Conservation (phyloP, 2,888 invertebrate genomes). For the Ashinkailepas kermadecensis region DNA sequence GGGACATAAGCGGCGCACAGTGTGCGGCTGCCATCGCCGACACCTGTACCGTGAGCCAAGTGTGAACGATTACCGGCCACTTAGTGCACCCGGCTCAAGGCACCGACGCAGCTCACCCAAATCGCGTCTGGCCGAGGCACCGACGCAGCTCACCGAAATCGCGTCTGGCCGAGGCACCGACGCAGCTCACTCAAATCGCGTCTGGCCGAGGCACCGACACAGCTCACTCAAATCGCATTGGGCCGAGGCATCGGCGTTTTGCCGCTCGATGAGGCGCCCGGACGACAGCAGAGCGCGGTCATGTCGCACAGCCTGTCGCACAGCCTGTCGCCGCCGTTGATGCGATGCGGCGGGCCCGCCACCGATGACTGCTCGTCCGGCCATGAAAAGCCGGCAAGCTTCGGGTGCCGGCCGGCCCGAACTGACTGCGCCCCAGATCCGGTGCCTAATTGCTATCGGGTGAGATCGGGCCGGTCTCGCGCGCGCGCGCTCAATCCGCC, state of each 20-base stretch:
- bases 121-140: too few relatives aligned
- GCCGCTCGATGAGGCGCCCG: too few relatives aligned
- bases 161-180: too few relatives aligned
- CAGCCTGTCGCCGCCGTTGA: background rate
- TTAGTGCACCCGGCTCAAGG: background rate
- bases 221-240: too few relatives aligned
- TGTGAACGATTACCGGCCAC: background rate
- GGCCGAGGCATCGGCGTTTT: too few relatives aligned
- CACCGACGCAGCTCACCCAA: background rate
- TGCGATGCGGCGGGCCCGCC: background rate
- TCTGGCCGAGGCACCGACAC: too few relatives aligned
- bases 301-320: too few relatives aligned
- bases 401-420: background rate
- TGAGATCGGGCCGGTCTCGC: background rate
- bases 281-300: too few relatives aligned
- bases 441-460: slow-evolving; percentile 12
- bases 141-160: too few relatives aligned
- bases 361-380: background rate
- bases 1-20: background rate
- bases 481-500: background rate
- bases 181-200: too few relatives aligned
- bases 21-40: background rate
- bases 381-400: slow-evolving; percentile 2
- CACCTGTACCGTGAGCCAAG: background rate
- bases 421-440: background rate